These are phyloP conservation scores for Cephonodes hylas DNA, from an alignment of 2,888 invertebrate genomes.

Conservation along the genomic window DNA sequence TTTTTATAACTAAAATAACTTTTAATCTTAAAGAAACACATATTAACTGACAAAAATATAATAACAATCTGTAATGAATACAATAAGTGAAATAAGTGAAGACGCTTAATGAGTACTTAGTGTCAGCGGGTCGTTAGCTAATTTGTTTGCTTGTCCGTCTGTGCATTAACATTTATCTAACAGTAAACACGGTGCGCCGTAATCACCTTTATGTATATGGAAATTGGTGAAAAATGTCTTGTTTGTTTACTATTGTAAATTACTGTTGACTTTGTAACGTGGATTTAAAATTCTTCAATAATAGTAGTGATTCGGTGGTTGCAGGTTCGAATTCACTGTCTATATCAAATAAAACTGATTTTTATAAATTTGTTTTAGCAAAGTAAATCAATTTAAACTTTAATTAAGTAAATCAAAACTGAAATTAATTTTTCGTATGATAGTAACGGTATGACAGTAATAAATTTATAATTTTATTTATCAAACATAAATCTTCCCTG, in stretches of 20 bases:
- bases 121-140: conserved; percentile 11
- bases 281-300: neutral
- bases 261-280: neutral
- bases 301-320: neutral
- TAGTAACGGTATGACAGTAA: too few species aligned
- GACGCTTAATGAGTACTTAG: conserved; percentile 13
- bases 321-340: neutral
- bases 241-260: neutral
- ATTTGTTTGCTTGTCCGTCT: conserved; percentile 19
- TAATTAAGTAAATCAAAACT: too few species aligned
- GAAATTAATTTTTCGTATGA: too few species aligned
- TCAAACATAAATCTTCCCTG: too few species aligned
- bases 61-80: conserved; percentile 3
- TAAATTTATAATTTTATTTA: too few species aligned
- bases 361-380: too few species aligned
- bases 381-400: too few species aligned
- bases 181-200: conserved; percentile 6
- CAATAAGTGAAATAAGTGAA: neutral
- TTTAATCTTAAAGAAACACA: conserved; percentile 8
- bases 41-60: neutral
- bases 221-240: neutral
- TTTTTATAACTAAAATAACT: too few species aligned
- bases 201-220: neutral
- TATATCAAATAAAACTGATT: too few species aligned
- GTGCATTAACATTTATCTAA: conserved; percentile 9